phyloP scores from a whole-genome alignment of 1,140 invertebrate genomes.

The Druon quercuslanigerum region DNA sequence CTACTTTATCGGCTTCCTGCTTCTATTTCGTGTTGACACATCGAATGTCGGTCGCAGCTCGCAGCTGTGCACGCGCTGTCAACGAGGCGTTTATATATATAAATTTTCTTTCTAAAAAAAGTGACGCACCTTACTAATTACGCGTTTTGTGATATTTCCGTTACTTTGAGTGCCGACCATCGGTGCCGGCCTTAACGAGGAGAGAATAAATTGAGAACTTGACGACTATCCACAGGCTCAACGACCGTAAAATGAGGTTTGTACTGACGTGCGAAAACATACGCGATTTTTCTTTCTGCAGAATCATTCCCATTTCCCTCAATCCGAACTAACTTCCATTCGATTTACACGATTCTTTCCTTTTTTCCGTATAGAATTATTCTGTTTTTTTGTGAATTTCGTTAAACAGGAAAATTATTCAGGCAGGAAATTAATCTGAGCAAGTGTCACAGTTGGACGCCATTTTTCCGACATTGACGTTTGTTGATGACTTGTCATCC shows the following conservation, averaged over 20 bases:
- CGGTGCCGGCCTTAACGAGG: background rate
- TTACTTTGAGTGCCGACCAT: background rate
- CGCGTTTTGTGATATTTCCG: constrained; percentile 15
- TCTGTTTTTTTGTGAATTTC: background rate
- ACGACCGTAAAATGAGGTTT: constrained; percentile 9
- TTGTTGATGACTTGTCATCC: constrained; percentile 26
- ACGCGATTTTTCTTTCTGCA: background rate
- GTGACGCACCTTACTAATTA: constrained; percentile 24
- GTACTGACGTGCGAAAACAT: background rate
- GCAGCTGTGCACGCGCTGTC: constrained; percentile 12
- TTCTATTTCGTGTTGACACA: too few species aligned
- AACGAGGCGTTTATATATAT: constrained; percentile 1
- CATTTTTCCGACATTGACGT: constrained; percentile 17
- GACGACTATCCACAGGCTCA: background rate
- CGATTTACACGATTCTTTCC: background rate
- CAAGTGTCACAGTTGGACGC: constrained; percentile 16
- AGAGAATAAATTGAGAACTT: background rate
- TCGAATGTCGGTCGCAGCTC: constrained; percentile 7
- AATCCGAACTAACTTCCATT: background rate
- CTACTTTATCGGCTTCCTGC: too few species aligned
- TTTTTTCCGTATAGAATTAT: background rate
- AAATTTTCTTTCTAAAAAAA: constrained; percentile 1
- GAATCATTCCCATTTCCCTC: background rate
- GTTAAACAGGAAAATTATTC: background rate
- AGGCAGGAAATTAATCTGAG: background rate